phyloP scores from a whole-genome alignment of 2,888 invertebrate species.

The Tiphia femorata region DNA sequence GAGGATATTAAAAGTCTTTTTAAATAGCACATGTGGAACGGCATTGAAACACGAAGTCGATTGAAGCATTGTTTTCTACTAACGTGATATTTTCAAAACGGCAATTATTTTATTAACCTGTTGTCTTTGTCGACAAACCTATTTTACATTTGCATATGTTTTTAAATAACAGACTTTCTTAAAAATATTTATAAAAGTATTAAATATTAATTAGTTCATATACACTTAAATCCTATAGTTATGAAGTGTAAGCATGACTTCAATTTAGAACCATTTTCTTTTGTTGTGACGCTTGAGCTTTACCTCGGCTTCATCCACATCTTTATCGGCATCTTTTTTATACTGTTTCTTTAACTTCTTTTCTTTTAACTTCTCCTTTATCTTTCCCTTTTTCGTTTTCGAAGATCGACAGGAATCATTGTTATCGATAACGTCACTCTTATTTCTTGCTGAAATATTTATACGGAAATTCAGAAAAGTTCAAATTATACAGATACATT shows the following conservation, averaged over 20 bases:
- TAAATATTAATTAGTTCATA: conserved; percentile 18
- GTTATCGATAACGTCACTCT: conserved; percentile 64
- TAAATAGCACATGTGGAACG: background rate
- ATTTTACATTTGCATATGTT: conserved; percentile 22
- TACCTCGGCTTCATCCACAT: conserved; percentile 72
- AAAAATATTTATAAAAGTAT: conserved; percentile 37
- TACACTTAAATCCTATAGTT: too few species aligned
- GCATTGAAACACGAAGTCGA: background rate
- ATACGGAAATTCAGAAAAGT: conserved; percentile 15
- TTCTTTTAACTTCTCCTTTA: conserved; percentile 69
- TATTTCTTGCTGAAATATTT: conserved; percentile 70
- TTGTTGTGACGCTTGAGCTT: conserved; percentile 69
- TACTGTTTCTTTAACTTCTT: conserved; percentile 69
- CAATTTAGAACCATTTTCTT: conserved; percentile 72
- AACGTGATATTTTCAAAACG: background rate
- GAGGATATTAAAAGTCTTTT: conserved; percentile 59
- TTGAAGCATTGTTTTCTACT: background rate
- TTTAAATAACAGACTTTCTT: conserved; percentile 27
- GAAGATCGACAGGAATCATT: conserved; percentile 63
- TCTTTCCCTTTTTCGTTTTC: conserved; percentile 71
- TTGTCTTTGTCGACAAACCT: conserved; percentile 30
- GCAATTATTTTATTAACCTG: conserved; percentile 28
- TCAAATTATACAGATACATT: background rate
- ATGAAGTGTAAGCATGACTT: conserved; percentile 30
- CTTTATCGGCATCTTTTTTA: conserved; percentile 74